phyloP scores from a whole-genome alignment of 2,888 invertebrate species.

The Allacma fusca region DNA sequence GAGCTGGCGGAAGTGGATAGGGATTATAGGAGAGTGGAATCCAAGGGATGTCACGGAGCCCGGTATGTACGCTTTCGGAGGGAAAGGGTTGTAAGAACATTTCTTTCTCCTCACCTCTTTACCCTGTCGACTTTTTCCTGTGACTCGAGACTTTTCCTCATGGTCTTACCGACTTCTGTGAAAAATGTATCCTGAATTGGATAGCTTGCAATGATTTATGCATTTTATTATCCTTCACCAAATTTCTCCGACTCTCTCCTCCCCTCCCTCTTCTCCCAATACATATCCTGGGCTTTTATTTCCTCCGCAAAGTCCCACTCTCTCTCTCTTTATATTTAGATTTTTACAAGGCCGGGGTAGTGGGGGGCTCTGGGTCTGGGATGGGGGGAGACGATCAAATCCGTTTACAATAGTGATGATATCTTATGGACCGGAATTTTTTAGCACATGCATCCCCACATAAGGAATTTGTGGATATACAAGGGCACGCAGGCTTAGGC shows the following conservation, averaged over 20 bases:
- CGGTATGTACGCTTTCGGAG: no score
- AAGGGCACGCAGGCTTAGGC: no score
- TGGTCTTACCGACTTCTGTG: constrained; percentile 9
- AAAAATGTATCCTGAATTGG: constrained; percentile 43
- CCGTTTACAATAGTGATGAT: no score
- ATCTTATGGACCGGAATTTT: no score
- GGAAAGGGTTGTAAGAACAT: no score
- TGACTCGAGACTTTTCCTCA: constrained; percentile 25
- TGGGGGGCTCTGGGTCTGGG: no score
- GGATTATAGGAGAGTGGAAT: not conserved
- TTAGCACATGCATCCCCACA: no score
- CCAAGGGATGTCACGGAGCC: not conserved
- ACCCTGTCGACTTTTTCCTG: constrained; percentile 37
- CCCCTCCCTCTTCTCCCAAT: not conserved
- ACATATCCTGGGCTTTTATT: not conserved
- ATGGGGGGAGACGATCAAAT: no score
- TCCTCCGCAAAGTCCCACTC: no score
- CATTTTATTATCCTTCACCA: constrained; percentile 40
- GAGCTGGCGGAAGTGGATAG: no score
- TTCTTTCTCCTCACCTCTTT: constrained; percentile 28
- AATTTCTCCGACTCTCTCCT: constrained; percentile 17
- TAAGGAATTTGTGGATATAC: no score
- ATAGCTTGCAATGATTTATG: constrained; percentile 40
- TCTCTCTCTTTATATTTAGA: not conserved
- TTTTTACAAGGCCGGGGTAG: not conserved